These are phyloP conservation scores for Platichthys flesus DNA, from an alignment of 2,113 vertebrate species.

Conservation along the genomic window DNA sequence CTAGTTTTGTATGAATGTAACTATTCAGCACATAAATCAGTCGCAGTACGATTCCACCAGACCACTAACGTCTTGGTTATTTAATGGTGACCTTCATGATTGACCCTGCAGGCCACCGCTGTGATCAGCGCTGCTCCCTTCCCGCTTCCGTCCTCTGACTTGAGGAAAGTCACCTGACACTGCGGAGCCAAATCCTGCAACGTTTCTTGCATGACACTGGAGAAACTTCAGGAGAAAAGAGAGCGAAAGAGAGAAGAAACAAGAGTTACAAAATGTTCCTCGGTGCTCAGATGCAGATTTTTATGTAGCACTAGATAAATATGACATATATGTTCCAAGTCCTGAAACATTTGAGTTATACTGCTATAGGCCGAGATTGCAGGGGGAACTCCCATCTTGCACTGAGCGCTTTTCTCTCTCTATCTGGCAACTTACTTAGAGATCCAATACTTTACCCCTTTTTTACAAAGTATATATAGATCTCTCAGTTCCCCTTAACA, in stretches of 20 bases:
- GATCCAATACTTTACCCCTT: no score
- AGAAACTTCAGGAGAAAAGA: slow-evolving; percentile 84
- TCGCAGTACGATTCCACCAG: background rate
- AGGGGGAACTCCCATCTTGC: no score
- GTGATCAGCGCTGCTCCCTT: slow-evolving; percentile 97
- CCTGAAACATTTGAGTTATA: no score
- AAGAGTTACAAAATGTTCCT: background rate
- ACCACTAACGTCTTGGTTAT: background rate
- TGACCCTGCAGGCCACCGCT: slow-evolving; percentile 91
- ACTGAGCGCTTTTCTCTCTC: no score
- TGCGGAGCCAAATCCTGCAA: slow-evolving; percentile 89
- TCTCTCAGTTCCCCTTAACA: no score
- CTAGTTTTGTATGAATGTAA: background rate
- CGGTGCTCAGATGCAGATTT: background rate
- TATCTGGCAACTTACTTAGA: no score
- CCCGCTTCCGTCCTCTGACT: slow-evolving; percentile 96
- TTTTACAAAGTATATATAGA: no score
- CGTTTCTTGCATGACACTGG: slow-evolving; percentile 88
- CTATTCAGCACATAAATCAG: background rate
- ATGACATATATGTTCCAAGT: no score
- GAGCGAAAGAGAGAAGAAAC: background rate
- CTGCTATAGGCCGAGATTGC: no score
- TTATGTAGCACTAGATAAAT: background rate
- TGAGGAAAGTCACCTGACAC: slow-evolving; percentile 91
- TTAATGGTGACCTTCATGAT: slow-evolving; percentile 69